A percentile compares a stretch with the other conserved stretches of the same genome.
phyloP scores from a whole-genome alignment of 2,888 invertebrate species.

The Meandrusa payeni region DNA sequence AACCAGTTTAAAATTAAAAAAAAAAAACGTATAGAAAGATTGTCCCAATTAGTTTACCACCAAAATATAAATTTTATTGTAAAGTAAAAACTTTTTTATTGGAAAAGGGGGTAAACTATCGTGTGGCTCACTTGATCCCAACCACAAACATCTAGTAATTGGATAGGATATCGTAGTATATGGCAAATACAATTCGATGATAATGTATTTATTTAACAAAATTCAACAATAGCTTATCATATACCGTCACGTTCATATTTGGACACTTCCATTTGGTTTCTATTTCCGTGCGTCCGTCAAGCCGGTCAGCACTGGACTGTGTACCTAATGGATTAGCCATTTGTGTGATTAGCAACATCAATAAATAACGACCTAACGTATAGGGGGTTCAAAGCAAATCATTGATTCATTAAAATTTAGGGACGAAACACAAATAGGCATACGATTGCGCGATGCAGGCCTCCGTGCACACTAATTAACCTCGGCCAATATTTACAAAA shows the following conservation, averaged over 20 bases:
- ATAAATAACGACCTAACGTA: conserved; percentile 67
- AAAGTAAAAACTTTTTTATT: no score
- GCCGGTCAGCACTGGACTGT: conserved; percentile 48
- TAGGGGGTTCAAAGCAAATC: conserved; percentile 60
- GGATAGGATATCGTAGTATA: no score
- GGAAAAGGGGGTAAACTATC: no score
- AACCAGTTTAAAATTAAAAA: no score
- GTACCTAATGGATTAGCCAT: conserved; percentile 75
- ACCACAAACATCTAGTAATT: no score
- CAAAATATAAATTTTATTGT: no score
- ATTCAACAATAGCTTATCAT: background rate
- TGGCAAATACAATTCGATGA: no score
- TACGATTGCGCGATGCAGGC: conserved; percentile 43
- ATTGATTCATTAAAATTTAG: conserved; percentile 72
- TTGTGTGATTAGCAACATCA: conserved; percentile 76
- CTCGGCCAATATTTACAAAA: conserved; percentile 56
- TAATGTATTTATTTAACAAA: background rate
- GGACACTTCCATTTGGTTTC: conserved; percentile 52
- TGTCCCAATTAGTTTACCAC: no score
- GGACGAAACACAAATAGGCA: conserved; percentile 51
- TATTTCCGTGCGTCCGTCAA: conserved; percentile 48
- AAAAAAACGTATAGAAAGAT: no score
- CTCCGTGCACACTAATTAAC: conserved; percentile 65
- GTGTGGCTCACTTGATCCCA: no score
- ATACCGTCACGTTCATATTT: conserved; percentile 26